Evolutionary conservation across 2,797 vertebrate species (phyloP).

Genomic region (Bovichtus variegatus): DNA sequence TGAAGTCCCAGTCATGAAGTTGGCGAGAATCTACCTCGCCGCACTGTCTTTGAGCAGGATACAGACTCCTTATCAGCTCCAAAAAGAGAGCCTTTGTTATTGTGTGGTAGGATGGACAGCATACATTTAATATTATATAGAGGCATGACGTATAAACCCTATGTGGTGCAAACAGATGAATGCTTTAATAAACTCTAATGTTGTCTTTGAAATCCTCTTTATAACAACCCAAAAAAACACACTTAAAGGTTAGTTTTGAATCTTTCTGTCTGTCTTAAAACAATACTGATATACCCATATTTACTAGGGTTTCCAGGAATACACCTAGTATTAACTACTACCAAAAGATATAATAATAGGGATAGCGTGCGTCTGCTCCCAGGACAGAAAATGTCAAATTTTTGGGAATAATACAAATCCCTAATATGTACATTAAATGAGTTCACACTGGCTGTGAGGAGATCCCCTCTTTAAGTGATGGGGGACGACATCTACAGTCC

Average conservation of each 20-base stretch:
- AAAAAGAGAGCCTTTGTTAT: not conserved
- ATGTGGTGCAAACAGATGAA: not conserved
- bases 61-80: not conserved
- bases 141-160: not conserved
- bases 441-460: not conserved
- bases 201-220: not conserved
- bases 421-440: not conserved
- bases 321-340: too few relatives aligned
- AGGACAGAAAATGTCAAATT: too few relatives aligned
- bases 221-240: not conserved
- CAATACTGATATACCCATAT: not conserved
- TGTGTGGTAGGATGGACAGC: not conserved
- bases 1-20: conserved; percentile 39
- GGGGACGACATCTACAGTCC: not conserved
- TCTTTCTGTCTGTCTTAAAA: not conserved
- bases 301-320: too few relatives aligned
- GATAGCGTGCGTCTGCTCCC: too few relatives aligned
- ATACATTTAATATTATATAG: not conserved
- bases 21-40: conserved; percentile 23
- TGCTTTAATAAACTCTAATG: not conserved
- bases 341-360: too few relatives aligned
- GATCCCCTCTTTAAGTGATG: not conserved
- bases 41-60: not conserved
- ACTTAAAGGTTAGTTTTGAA: not conserved
- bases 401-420: too few relatives aligned